These are phyloP conservation scores for Drosophila neotestacea DNA, from an alignment of 2,888 invertebrate species.

Conservation along the genomic window DNA sequence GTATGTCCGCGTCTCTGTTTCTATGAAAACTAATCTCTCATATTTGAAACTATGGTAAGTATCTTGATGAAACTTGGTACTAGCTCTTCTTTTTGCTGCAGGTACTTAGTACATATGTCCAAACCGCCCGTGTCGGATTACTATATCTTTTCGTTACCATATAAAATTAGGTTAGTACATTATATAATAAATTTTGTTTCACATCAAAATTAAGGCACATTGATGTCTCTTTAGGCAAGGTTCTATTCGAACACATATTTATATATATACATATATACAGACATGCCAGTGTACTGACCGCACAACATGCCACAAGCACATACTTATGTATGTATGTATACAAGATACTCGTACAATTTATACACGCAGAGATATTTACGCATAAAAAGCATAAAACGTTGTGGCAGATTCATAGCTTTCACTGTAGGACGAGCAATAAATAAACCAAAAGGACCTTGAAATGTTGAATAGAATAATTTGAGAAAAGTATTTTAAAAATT, in stretches of 20 bases:
- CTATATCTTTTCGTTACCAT: no score
- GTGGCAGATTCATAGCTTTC: conserved; percentile 37
- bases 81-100: no score
- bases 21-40: no score
- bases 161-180: no score
- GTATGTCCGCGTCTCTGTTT: no score
- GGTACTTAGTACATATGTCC: no score
- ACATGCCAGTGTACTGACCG: conserved; percentile 16
- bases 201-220: no score
- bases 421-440: conserved; percentile 42
- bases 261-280: neutral
- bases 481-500: conserved; percentile 52
- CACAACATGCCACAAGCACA: conserved; percentile 25
- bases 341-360: conserved; percentile 26
- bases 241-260: neutral
- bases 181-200: no score
- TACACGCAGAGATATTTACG: conserved; percentile 18
- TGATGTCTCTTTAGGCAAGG: no score
- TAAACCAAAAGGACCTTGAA: conserved; percentile 55
- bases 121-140: no score
- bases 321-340: conserved; percentile 26
- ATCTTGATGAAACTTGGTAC: no score
- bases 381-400: conserved; percentile 19
- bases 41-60: no score
- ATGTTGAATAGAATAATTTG: conserved; percentile 47